Conservation (phyloP, 2,797 vertebrate species). For the Halcyon chelicuti region DNA sequence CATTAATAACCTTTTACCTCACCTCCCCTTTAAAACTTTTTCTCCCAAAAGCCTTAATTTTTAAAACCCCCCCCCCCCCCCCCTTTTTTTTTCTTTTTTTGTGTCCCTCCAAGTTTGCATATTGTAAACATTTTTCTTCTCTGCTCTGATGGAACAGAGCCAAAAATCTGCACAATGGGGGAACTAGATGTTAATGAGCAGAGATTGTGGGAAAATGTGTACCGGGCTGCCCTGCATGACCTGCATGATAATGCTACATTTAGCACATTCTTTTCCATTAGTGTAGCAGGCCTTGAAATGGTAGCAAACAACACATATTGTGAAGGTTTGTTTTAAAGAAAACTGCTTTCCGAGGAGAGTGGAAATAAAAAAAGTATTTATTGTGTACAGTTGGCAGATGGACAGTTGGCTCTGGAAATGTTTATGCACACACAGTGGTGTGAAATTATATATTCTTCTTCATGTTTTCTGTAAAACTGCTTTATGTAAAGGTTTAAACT, state of each 20-base stretch:
- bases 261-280: slow-evolving; percentile 76
- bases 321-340: slow-evolving; percentile 66
- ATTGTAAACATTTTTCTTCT: slow-evolving; percentile 67
- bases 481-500: not conserved
- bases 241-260: slow-evolving; percentile 76
- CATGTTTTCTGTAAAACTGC: slow-evolving; percentile 5
- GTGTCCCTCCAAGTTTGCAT: slow-evolving; percentile 63
- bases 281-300: slow-evolving; percentile 61
- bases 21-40: too few relatives aligned
- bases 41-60: too few relatives aligned
- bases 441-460: slow-evolving; percentile 18
- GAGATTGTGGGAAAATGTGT: slow-evolving; percentile 78
- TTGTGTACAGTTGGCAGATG: slow-evolving; percentile 23
- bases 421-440: not conserved
- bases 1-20: too few relatives aligned
- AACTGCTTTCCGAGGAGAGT: slow-evolving; percentile 56
- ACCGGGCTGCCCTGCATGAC: slow-evolving; percentile 71
- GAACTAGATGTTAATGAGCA: slow-evolving; percentile 76
- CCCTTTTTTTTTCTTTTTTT: not conserved
- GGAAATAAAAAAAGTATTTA: slow-evolving; percentile 60
- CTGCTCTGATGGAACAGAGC: slow-evolving; percentile 49
- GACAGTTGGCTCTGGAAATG: slow-evolving; percentile 35
- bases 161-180: slow-evolving; percentile 74
- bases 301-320: slow-evolving; percentile 65
- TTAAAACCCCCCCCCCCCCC: not conserved